These are phyloP conservation scores for Silurus aristotelis DNA, from an alignment of 2,797 vertebrate genomes.

Conservation along the genomic window DNA sequence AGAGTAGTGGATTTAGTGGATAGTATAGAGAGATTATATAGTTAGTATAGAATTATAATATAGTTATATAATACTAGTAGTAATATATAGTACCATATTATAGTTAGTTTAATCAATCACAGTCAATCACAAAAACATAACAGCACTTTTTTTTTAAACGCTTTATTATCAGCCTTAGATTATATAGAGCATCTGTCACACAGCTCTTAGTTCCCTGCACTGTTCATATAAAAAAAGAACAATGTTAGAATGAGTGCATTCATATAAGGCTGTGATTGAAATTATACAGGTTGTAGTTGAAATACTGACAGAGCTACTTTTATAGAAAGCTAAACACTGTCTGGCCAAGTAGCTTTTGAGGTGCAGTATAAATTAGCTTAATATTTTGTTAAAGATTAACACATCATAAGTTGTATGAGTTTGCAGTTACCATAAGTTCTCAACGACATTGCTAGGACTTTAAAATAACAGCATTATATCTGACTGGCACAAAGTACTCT, in stretches of 20 bases:
- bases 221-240: neutral
- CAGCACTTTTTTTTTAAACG: neutral
- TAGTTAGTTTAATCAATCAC: too few relatives aligned
- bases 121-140: neutral
- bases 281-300: neutral
- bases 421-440: neutral
- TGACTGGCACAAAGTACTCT: neutral
- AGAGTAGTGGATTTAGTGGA: too few relatives aligned
- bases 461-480: neutral
- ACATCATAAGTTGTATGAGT: neutral
- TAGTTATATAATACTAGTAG: too few relatives aligned
- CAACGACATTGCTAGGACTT: neutral
- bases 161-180: neutral
- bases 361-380: neutral
- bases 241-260: neutral
- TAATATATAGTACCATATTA: too few relatives aligned
- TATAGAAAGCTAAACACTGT: neutral
- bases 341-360: neutral
- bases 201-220: neutral
- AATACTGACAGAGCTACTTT: neutral
- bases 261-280: neutral
- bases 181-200: neutral
- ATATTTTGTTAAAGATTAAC: neutral
- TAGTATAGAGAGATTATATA: too few relatives aligned
- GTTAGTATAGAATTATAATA: too few relatives aligned